phyloP scores from a whole-genome alignment of 2,888 invertebrate genomes.

The Xanthia icteritia region DNA sequence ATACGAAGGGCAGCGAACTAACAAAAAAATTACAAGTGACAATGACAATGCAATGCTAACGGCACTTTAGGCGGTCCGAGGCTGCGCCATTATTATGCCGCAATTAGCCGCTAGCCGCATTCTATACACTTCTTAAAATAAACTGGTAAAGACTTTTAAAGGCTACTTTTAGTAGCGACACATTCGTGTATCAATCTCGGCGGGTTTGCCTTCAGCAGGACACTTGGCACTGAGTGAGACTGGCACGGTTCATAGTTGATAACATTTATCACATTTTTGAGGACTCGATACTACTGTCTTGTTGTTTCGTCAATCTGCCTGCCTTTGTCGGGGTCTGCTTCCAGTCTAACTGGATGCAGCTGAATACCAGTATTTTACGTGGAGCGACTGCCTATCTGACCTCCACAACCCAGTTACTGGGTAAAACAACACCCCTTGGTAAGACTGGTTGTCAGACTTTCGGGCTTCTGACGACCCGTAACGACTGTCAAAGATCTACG shows the following conservation, averaged over 20 bases:
- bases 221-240: background rate
- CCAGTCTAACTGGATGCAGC: background rate
- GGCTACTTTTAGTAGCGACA: constrained; percentile 4
- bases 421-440: background rate
- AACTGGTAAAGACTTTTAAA: background rate
- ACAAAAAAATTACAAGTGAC: no score
- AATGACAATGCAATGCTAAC: no score
- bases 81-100: no score
- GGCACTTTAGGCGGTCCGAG: no score
- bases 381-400: background rate
- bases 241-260: background rate
- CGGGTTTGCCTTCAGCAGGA: background rate
- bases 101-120: no score
- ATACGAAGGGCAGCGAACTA: no score
- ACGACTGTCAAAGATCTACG: background rate
- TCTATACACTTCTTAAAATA: no score
- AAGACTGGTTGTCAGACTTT: background rate
- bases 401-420: background rate
- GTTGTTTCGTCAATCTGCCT: background rate
- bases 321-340: background rate
- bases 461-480: background rate
- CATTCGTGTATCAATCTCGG: background rate
- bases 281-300: background rate
- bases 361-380: background rate
- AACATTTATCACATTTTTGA: background rate